These are phyloP conservation scores for Siderastrea radians DNA, from an alignment of 92 coral and sea anemone species.

Conservation along the genomic window DNA sequence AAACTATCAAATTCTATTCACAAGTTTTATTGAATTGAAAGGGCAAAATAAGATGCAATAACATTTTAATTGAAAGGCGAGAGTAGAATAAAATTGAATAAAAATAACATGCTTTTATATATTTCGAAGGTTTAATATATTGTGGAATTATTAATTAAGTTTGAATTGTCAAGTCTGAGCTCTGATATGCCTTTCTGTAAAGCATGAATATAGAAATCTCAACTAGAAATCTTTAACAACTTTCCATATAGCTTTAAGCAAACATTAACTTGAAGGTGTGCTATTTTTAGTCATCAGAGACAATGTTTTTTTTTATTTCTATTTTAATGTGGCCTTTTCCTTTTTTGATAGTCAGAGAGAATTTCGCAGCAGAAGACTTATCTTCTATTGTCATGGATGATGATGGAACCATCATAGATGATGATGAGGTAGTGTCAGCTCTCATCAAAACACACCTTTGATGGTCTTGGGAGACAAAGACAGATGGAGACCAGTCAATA, in stretches of 20 bases:
- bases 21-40: slow-evolving; percentile 2
- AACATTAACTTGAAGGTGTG: slow-evolving; percentile 10
- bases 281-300: neutral
- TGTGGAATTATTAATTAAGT: neutral
- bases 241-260: too few species aligned
- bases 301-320: neutral
- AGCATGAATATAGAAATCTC: neutral
- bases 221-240: too few species aligned
- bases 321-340: too few species aligned
- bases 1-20: neutral
- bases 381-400: slow-evolving; percentile 36
- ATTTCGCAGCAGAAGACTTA: slow-evolving; percentile 18
- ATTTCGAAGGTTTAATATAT: neutral
- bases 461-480: slow-evolving; percentile 19
- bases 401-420: slow-evolving; percentile 43
- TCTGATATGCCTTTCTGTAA: neutral
- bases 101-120: slow-evolving; percentile 2
- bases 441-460: slow-evolving; percentile 28
- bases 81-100: neutral
- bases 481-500: slow-evolving; percentile 30
- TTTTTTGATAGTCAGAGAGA: neutral
- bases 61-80: neutral
- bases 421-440: slow-evolving; percentile 16
- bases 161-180: neutral
- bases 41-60: neutral